Evolutionary conservation across 1,140 invertebrate species (phyloP).

Genomic region (Drosophila ironensis): DNA sequence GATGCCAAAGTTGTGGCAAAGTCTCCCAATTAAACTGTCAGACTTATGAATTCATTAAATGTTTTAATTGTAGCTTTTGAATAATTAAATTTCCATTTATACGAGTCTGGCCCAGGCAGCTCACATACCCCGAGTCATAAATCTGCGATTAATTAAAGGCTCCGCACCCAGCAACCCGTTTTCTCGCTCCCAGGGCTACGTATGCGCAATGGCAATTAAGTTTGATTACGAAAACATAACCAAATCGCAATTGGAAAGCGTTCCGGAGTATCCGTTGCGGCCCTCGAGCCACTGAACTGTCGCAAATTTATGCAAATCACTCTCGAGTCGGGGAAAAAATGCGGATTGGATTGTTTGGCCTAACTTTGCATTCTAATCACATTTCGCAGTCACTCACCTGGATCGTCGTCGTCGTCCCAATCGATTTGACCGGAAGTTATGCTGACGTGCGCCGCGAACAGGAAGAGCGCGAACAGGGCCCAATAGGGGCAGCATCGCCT

Average conservation of each 20-base stretch:
- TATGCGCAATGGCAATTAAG: slow-evolving; percentile 72
- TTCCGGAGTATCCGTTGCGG: slow-evolving; percentile 16
- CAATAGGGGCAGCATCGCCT: slow-evolving; percentile 43
- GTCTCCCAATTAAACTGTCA: slow-evolving; percentile 78
- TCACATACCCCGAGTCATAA: slow-evolving; percentile 67
- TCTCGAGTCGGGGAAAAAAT: not conserved
- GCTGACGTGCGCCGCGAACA: slow-evolving; percentile 67
- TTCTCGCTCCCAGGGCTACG: slow-evolving; percentile 11
- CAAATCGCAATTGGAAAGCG: slow-evolving; percentile 63
- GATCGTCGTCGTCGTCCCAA: slow-evolving; percentile 82
- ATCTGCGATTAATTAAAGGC: slow-evolving; percentile 75
- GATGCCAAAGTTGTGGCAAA: slow-evolving; percentile 60
- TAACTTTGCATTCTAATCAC: slow-evolving; percentile 5
- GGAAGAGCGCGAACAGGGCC: slow-evolving; percentile 62
- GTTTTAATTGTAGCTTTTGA: slow-evolving; percentile 79
- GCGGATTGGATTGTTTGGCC: slow-evolving; percentile 31
- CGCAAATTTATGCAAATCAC: slow-evolving; percentile 67
- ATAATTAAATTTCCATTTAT: slow-evolving; percentile 79
- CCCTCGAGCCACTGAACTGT: slow-evolving; percentile 17
- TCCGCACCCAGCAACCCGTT: not conserved
- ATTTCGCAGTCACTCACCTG: slow-evolving; percentile 70
- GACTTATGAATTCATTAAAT: slow-evolving; percentile 79
- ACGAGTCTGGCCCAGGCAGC: slow-evolving; percentile 29
- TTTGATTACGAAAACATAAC: slow-evolving; percentile 78
- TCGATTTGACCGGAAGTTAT: slow-evolving; percentile 81